Evolutionary conservation across 2,797 vertebrate species (phyloP), one percentile per base, ranked within the genome.

Genomic region (Tapirus indicus): DNA sequence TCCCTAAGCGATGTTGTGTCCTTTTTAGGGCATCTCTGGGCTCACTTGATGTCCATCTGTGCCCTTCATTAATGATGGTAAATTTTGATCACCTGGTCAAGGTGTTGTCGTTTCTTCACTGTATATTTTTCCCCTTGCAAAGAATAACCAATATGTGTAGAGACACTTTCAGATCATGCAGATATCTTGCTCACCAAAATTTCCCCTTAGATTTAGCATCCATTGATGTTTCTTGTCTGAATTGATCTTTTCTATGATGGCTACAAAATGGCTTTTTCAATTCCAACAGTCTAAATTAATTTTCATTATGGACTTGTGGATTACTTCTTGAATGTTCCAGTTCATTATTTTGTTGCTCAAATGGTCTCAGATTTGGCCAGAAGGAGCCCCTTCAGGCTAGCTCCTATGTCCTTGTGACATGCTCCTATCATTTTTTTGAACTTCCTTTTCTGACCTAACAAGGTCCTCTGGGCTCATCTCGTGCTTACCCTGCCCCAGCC

Each of bases 401-500:
- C 6, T 38, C 60, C 58, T 64, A 11, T 17, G 7, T 64, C 66
- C 49, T 69, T 88, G 41, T 54, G 60, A 91, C 21, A 44, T 17
- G 32, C 20, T 89, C 32, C 6, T 41, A 16, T 18, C 52, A 41
- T 62, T 52, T 79, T 68, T 72, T 44, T 25, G 47, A 12, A 79
- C 72, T 93, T 94, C 20, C n/a, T 92, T 96, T 87, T 83, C 27
- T 87, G 16, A 47, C 38, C 64, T 88, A 85, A 78, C 41, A 75
- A n/a, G 49, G 66, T 64, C 29, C 20, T 87, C 62, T 54, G 74
- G 49, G 27, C 16, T 91, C 58, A 79, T 44, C 56, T 78, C 90
- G 32, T 41, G 79, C 25, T 86, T 56, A 58, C 32, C 38, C 9
- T 89, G 78, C n/a, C 44, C 29, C 25, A 91, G 27, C 6, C 56